Conservation (phyloP, 2,797 vertebrate genomes). For the Catamblyrhynchus diadema region DNA sequence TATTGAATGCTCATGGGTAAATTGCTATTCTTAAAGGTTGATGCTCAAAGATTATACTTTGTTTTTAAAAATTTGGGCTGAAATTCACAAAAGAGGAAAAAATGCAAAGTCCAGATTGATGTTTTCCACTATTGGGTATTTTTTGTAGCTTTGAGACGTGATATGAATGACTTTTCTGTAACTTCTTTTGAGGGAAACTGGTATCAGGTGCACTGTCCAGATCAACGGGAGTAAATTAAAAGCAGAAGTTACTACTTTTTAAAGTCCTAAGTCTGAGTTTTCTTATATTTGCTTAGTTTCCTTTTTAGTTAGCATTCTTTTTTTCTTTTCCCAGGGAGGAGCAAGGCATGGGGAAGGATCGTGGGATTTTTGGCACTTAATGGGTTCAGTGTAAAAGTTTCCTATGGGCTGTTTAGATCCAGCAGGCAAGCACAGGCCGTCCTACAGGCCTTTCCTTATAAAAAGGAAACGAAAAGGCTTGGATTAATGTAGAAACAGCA, state of each 20-base stretch:
- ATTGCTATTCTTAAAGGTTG: not conserved
- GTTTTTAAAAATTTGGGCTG: not conserved
- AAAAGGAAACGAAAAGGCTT: not conserved
- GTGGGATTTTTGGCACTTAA: not conserved
- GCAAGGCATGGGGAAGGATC: accelerated
- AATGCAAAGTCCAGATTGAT: not conserved
- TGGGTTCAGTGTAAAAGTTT: not conserved
- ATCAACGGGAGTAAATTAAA: not conserved
- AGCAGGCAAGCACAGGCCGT: not conserved
- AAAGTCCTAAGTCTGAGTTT: not conserved
- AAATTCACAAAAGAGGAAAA: not conserved
- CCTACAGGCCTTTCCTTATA: not conserved
- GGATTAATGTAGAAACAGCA: not conserved
- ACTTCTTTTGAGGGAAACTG: not conserved
- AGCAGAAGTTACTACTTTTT: not conserved
- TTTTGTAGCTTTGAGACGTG: not conserved
- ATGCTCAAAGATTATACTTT: not conserved
- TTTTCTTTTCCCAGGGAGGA: not conserved
- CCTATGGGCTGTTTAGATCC: not conserved
- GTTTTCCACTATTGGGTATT: not conserved
- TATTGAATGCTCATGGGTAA: not conserved
- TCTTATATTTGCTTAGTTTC: not conserved
- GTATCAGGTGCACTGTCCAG: not conserved
- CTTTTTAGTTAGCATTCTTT: not conserved
- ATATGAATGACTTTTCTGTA: not conserved